phyloP scores from a whole-genome alignment of 2,113 vertebrate genomes.

The Abramis brama region DNA sequence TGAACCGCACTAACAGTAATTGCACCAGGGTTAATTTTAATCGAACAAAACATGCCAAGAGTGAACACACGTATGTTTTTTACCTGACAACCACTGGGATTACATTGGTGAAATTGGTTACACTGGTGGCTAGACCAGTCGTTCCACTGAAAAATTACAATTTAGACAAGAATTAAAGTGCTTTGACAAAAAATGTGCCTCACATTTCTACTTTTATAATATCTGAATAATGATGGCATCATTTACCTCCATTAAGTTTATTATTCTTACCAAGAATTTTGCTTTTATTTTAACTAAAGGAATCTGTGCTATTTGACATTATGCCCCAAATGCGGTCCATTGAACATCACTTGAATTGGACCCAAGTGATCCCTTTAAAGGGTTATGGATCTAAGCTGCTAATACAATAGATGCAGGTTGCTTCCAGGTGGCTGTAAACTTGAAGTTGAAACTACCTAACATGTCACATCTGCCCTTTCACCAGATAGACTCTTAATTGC shows the following conservation, averaged over 20 bases:
- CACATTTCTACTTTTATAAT: not conserved
- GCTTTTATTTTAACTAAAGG: not conserved
- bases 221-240: not conserved
- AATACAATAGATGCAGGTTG: not conserved
- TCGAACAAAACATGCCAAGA: too few relatives aligned
- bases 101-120: not conserved
- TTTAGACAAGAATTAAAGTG: not conserved
- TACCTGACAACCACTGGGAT: not conserved
- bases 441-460: not conserved
- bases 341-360: not conserved
- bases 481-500: slow-evolving; percentile 13
- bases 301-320: not conserved
- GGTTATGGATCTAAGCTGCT: not conserved
- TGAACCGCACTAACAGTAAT: too few relatives aligned
- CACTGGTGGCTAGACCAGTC: not conserved
- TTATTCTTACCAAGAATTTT: not conserved
- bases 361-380: not conserved
- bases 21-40: too few relatives aligned
- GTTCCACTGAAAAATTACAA: not conserved
- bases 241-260: slow-evolving; percentile 1
- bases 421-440: not conserved
- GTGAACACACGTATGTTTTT: not conserved
- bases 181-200: not conserved
- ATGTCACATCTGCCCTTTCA: slow-evolving; percentile 18
- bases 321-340: not conserved